Evolutionary conservation across 1,140 invertebrate species (phyloP), one percentile per base, ranked within the genome.

Genomic region (Euwallacea similis): DNA sequence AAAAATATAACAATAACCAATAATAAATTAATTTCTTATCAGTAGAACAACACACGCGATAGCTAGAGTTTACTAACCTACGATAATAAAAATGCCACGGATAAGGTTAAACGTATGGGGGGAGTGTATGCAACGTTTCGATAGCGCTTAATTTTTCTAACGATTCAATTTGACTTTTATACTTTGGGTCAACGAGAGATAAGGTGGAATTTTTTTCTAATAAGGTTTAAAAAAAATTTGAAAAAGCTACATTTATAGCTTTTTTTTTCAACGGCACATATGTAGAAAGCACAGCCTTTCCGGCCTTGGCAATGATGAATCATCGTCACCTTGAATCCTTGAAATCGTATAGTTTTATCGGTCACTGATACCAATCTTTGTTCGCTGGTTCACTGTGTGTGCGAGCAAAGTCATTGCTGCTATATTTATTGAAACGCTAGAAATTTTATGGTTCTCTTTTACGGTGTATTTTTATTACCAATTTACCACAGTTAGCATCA

Each of bases 31-130:
- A 50, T 50, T 11, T 13, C 16, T 69, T 69, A 69, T 69, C 67
- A 55, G 59, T 69, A 41, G 63, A 69, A 69, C 54, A 69, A 13
- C 61, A 56, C 67, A 16, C 47, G 46, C 16, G 67, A 69, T 54
- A 63, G 13, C 46, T 13, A 21, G 60, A 42, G 67, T 69, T 69
- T 69, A 69, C 67, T 69, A 63, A 69, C 67, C 67, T 69, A 69
- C 16, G 47, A 55, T 63, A 69, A 69, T 53, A 42, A 44, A 13
- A 59, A n/a, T 16, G 41, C 11, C 33, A 58, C 58, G 50, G 65
- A 67, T 67, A 67, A 59, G 54, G 54, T 44, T 67, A 67, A 67
- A 44, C 21, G 16, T 15, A 9, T 16, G 41, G 13, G 61, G 61
- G 46, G 61, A 10, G 43, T 13, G n/a, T 63, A 50, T 42, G 6